These are phyloP conservation scores for Embiotoca jacksoni DNA, from an alignment of 2,113 vertebrate species.

Conservation along the genomic window DNA sequence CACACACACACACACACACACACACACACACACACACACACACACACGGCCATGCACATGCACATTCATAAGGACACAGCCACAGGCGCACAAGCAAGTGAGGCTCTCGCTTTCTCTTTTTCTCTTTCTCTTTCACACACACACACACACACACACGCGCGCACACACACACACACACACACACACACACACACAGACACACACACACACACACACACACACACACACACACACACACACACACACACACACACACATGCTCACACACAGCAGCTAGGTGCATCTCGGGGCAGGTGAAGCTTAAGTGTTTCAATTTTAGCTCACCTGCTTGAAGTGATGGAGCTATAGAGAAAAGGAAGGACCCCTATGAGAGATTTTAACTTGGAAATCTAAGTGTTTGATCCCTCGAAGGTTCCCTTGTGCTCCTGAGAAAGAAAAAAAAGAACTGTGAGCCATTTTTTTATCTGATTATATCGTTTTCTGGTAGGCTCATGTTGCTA, in stretches of 20 bases:
- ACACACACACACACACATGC: background rate
- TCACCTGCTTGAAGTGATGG: conserved; percentile 7
- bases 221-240: background rate
- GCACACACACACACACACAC: background rate
- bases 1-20: conserved; percentile 14
- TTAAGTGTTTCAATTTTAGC: conserved; percentile 3
- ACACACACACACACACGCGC: background rate
- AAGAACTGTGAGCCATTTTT: conserved; percentile 7
- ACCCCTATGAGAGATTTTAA: conserved; percentile 16
- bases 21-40: conserved; percentile 4
- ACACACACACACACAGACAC: background rate
- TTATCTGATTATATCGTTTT: background rate
- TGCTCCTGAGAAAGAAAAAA: conserved; percentile 15
- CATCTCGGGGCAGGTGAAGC: conserved; percentile 25
- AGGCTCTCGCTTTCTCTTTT: background rate
- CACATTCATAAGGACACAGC: conserved; percentile 24
- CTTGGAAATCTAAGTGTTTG: conserved; percentile 10
- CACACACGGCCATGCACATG: background rate
- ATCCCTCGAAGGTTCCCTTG: background rate
- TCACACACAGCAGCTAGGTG: background rate
- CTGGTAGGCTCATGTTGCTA: background rate
- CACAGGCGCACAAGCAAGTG: background rate
- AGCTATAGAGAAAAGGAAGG: background rate
- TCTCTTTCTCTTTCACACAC: background rate
- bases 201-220: background rate